Evolutionary conservation across 2,888 invertebrate genomes (phyloP).

Genomic region (Hermodice carunculata): DNA sequence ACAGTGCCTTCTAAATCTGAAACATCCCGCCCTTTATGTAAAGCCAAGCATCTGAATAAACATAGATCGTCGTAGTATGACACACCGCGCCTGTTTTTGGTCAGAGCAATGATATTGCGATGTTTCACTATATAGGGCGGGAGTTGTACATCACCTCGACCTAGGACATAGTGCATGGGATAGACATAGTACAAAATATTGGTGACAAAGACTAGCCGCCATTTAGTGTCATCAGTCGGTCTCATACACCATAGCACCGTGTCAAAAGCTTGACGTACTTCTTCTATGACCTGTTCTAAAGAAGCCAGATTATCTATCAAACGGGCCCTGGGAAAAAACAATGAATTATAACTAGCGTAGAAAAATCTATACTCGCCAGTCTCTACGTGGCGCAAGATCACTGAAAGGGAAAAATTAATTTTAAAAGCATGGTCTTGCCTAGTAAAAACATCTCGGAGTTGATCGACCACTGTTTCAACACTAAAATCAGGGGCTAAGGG

Average conservation of each 20-base stretch:
- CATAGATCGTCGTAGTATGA: slow-evolving; percentile 5
- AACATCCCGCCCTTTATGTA: no score
- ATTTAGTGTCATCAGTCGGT: not conserved
- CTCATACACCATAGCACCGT: not conserved
- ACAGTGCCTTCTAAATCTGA: no score
- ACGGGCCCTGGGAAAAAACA: not conserved
- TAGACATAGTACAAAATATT: not conserved
- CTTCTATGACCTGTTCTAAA: not conserved
- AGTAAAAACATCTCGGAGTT: no score
- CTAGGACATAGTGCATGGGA: not conserved
- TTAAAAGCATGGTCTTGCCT: not conserved
- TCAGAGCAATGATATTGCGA: not conserved
- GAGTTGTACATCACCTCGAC: not conserved
- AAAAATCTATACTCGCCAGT: slow-evolving; percentile 6
- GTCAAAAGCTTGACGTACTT: no score
- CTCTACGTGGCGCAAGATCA: not conserved
- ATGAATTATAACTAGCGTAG: not conserved
- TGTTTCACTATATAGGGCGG: not conserved
- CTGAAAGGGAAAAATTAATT: not conserved
- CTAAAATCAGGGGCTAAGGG: no score
- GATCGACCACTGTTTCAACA: no score
- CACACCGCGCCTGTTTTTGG: not conserved
- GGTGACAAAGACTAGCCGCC: not conserved
- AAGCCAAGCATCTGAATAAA: not conserved
- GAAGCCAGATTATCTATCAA: not conserved